Base-by-base conservation (phyloP, 1,140 invertebrate species). In the Cyclina sinensis region DNA sequence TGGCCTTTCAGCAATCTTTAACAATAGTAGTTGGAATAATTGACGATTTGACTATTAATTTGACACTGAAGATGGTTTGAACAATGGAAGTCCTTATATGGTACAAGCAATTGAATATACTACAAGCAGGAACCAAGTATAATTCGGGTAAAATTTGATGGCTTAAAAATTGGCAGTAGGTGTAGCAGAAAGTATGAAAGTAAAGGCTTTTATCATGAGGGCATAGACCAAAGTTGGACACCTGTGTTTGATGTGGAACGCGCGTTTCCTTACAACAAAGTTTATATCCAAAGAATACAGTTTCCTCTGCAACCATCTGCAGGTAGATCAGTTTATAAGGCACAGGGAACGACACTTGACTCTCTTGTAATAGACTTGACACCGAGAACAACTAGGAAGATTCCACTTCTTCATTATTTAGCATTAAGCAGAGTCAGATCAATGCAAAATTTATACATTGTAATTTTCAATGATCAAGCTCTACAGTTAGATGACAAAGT, bases 291-390 rank as follows among this genome's bases (percentile, higher is more conserved):
- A 27, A 81, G 48, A 81, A 81, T 81, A 18, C 79, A 81, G 35
- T 81, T 81, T 81, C 79, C 79, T 7, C 37, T 81, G n/a, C 48
- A 81, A 32, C 79, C 79, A 59, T 59, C 79, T 59, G 79, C 79
- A 30, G 79, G 79, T 27, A 24, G 79, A 59, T 30, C 79, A 30
- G 79, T 81, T 81, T 30, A 81, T 35, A 81, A 54, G 24, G 27
- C 79, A 18, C 79, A 81, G 30, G 79, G 79, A 81, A 37, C 51
- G 32, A 81, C 79, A 32, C 37, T 74, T 74, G 70, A 86, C 27
- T 30, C 1, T 7, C 21, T 51, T 35, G 68, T 84, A 18, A 30
- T 74, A 74, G 70, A 74, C 35, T 74, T 74, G 43, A 43, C 70
- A 12, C 70, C 39, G 21, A 74, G 24, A 74, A 74, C 4, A 74